These are phyloP conservation scores for Amia ocellicauda DNA, from an alignment of 2,113 vertebrate genomes.

Conservation along the genomic window DNA sequence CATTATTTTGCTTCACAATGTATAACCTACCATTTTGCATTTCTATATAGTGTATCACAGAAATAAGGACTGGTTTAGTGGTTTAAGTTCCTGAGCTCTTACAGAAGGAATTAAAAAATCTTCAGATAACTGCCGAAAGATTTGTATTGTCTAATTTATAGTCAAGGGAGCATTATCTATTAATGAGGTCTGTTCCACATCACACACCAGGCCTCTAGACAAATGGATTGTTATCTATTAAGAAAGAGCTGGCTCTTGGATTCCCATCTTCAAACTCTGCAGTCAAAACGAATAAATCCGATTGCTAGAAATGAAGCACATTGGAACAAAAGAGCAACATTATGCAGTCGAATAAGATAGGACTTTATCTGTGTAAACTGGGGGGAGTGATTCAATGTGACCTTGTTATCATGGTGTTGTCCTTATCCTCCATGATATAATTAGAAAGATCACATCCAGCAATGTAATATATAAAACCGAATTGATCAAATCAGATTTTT, in stretches of 20 bases:
- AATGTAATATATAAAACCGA: constrained; percentile 3
- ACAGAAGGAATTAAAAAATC: no score
- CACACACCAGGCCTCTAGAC: background rate
- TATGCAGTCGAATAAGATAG: background rate
- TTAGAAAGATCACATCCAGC: background rate
- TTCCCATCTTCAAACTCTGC: constrained; percentile 1
- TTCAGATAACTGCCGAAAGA: no score
- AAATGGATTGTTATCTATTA: constrained; percentile 9
- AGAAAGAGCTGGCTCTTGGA: constrained; percentile 4
- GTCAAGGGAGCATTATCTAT: no score
- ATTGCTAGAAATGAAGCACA: constrained; percentile 3
- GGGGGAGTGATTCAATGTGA: background rate
- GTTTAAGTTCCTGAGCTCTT: no score
- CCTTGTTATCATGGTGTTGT: background rate
- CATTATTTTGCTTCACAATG: no score
- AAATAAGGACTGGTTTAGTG: no score
- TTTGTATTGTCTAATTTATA: no score
- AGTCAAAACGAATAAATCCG: background rate
- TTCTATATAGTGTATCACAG: no score
- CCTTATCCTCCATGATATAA: background rate
- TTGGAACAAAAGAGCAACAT: background rate
- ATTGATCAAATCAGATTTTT: background rate
- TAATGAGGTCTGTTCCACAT: no score
- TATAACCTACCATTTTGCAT: no score
- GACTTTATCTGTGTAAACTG: background rate